These are phyloP conservation scores for Eurosta solidaginis DNA, from an alignment of 1,140 invertebrate genomes.

Conservation along the genomic window DNA sequence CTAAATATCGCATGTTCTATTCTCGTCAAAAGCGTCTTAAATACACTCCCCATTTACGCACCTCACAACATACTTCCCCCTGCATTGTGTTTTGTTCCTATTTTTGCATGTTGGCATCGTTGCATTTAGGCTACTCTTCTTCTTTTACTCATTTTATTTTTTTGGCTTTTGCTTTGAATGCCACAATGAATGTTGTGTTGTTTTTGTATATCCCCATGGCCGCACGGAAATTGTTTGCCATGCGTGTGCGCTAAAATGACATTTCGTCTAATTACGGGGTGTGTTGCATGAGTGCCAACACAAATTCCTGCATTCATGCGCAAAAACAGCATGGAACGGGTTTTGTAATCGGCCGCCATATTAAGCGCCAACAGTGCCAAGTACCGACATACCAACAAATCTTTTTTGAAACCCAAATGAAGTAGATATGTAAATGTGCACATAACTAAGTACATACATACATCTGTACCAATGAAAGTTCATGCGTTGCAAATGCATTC, in stretches of 20 bases:
- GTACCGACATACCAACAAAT: constrained; percentile 7
- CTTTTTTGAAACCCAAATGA: neutral
- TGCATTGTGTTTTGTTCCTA: neutral
- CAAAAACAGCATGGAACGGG: constrained; percentile 16
- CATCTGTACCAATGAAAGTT: neutral
- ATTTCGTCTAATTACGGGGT: constrained; percentile 45
- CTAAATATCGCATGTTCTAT: neutral
- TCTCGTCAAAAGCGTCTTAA: neutral
- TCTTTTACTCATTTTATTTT: neutral
- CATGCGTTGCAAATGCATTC: neutral
- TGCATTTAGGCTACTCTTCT: neutral
- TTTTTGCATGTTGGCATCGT: neutral
- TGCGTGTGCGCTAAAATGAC: constrained; percentile 34
- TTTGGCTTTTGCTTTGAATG: neutral
- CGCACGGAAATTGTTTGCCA: neutral
- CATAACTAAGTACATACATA: too few species aligned
- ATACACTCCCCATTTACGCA: neutral
- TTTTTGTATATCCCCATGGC: constrained; percentile 7
- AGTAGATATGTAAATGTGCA: too few species aligned
- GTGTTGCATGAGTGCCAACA: constrained; percentile 39
- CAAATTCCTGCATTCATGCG: constrained; percentile 34
- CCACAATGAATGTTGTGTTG: constrained; percentile 1
- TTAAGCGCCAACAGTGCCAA: neutral
- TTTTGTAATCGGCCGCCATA: neutral
- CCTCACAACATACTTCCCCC: neutral